Conservation (phyloP, 2,797 vertebrate genomes). For the Oryzias dopingdopingensis region DNA sequence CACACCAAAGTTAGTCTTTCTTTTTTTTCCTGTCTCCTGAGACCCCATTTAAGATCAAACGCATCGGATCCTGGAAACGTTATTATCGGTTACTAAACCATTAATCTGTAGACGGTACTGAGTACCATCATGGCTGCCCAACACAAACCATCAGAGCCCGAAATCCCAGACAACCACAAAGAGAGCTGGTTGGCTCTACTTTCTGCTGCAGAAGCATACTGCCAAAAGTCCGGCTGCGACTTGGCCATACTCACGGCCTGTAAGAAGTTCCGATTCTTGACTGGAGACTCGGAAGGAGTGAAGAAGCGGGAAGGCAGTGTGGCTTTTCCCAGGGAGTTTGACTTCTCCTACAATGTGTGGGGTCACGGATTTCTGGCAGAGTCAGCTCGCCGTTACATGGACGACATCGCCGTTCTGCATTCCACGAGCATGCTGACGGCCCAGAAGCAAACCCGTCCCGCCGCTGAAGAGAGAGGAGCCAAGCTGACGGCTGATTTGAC, state of each 20-base stretch:
- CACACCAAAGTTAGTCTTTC: slow-evolving; percentile 30
- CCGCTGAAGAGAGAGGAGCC: slow-evolving; percentile 47
- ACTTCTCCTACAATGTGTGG: slow-evolving; percentile 82
- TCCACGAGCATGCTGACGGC: slow-evolving; percentile 80
- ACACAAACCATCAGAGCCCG: slow-evolving; percentile 65
- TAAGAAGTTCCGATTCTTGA: slow-evolving; percentile 71
- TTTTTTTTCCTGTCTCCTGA: neutral
- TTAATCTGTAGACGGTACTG: slow-evolving; percentile 14
- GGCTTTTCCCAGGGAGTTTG: slow-evolving; percentile 61
- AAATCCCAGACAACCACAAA: slow-evolving; percentile 87
- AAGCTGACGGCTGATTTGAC: slow-evolving; percentile 61
- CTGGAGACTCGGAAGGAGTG: slow-evolving; percentile 47
- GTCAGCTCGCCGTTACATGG: slow-evolving; percentile 83
- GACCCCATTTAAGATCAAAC: neutral
- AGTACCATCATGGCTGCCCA: slow-evolving; percentile 75
- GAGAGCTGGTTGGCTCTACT: slow-evolving; percentile 88
- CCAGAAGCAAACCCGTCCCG: slow-evolving; percentile 70
- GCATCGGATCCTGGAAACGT: slow-evolving; percentile 9
- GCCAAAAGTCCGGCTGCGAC: slow-evolving; percentile 87
- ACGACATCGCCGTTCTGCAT: slow-evolving; percentile 89
- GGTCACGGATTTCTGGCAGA: slow-evolving; percentile 86
- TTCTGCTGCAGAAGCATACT: slow-evolving; percentile 83
- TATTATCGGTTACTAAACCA: slow-evolving; percentile 13
- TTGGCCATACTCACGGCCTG: slow-evolving; percentile 86
- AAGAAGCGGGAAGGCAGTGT: slow-evolving; percentile 63